Evolutionary conservation across 2,888 invertebrate species (phyloP), one percentile per base, ranked within the genome.

Genomic region (Gastracanthus pulcherrimus): DNA sequence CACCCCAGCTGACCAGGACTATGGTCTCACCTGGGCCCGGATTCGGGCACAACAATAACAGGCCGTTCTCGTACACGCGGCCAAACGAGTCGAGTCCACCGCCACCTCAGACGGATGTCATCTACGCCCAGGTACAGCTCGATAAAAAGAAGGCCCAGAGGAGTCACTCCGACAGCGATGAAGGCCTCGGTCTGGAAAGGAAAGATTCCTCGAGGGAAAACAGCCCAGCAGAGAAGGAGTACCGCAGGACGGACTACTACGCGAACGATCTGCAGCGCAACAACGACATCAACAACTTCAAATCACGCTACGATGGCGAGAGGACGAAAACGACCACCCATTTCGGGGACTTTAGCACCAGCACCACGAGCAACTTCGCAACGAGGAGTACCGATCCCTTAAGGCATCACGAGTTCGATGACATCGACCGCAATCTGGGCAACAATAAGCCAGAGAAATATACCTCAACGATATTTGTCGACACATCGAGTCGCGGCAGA

Each of bases 31-130:
- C 95, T 34, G 92, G 94, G 70, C 92, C 92, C 4, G 94, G 94
- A 84, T 94, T 94, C 60, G 94, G 94, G 34, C 94, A 94, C 84
- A 96, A 96, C 88, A 94, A 94, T 85, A 96, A 96, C 88, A 94
- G 96, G 88, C 97, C 96, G 38, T 97, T 97, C 91, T 97, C 97
- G 0, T 97, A 97, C 87, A 95, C 95, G 3, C 93, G 94, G 86
- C 94, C 94, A 7, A 94, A 91, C 88, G 93, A 88, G 85, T 93
- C 62, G 92, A 93, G 88, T 88, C 92, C 91, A 91, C 92, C 92
- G 45, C 91, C 87, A 92, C 23, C 23, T 9, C 94, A 81, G 93
- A 93, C 86, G 92, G 93, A 94, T 84, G 94, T 96, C 31, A 96
- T 96, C 67, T 97, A 97, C 88, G 96, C 97, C 7, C 96, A 96